Base-by-base conservation (phyloP, 2,113 vertebrate genomes). In the Ellobius talpinus region DNA sequence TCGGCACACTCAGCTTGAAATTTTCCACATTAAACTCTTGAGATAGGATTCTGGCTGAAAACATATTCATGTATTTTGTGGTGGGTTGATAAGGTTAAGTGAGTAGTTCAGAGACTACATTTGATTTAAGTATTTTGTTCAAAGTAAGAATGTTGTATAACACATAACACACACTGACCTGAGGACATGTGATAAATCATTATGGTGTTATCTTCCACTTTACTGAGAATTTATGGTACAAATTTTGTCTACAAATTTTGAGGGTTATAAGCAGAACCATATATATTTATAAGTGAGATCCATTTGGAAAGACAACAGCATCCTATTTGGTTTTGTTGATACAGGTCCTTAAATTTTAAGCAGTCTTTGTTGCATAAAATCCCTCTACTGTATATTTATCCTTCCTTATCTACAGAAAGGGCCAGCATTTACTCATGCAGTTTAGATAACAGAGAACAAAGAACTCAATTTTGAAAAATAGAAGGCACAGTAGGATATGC, bases 241-340 rank as follows among this genome's bases (percentile, higher is more conserved):
- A 45, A 89, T 94, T 97, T 97, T 96, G 6, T 96, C 91, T 91
- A 79, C 87, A 95, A 94, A 50, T 63, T 78, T 96, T 91, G 68
- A 70, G 50, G 93, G 23, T 52, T 88, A 55, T 89, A 65, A 96
- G 61, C 66, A 93, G 94, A 93, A 74, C 66, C 39, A 65, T 91
- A 39, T 78, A 47, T 94, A 86, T 81, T 77, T 96, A 91, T 96
- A 96, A 88, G 96, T 91, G 74, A 88, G 87, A 91, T 91, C 77
- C 92, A 87, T 91, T 97, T 91, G 81, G 50, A 82, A 93, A 31
- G 66, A 65, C 76, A 95, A 45, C 47, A 90, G 70, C 70, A 74
- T 82, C 74, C 68, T 58, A 42, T 95, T 95, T 97, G 76, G 29
- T 95, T 97, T 97, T 93, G 77, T 65, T 97, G 84, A 90, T 90